Conservation (phyloP, 2,113 vertebrate genomes). For the Syngnathus floridae region DNA sequence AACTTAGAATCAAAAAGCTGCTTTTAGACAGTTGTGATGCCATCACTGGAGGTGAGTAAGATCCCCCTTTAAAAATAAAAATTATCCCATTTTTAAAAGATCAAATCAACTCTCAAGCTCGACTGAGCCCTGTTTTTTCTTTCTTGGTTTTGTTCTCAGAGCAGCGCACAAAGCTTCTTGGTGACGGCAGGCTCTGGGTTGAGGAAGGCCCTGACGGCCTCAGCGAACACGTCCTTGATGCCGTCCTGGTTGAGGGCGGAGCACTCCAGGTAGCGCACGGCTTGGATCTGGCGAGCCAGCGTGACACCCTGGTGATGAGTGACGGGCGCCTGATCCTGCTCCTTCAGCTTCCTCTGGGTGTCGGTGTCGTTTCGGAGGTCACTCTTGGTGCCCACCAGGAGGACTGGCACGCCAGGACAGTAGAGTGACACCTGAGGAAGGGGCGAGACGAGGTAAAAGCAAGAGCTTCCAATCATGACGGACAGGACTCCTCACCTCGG, state of each 20-base stretch:
- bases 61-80: not conserved
- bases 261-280: constrained; percentile 91
- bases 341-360: constrained; percentile 88
- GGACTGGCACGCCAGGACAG: constrained; percentile 87
- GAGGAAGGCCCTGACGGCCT: constrained; percentile 85
- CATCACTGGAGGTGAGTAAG: not conserved
- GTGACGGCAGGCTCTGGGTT: constrained; percentile 73
- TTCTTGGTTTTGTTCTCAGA: constrained; percentile 54
- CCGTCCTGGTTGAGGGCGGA: constrained; percentile 85
- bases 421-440: constrained; percentile 74
- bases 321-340: constrained; percentile 82
- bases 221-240: constrained; percentile 83
- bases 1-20: too few relatives aligned
- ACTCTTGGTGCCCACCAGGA: constrained; percentile 94
- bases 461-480: not conserved
- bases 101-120: constrained; percentile 10
- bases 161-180: constrained; percentile 79
- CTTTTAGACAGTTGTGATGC: not conserved
- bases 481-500: constrained; percentile 78
- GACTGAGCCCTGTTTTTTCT: not conserved
- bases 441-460: not conserved
- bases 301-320: constrained; percentile 84
- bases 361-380: constrained; percentile 82
- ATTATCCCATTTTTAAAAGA: not conserved
- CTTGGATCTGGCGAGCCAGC: constrained; percentile 85